Percentiles rank a stretch among this genome's conserved stretches.
These are phyloP conservation scores for Anthonomus grandis DNA, from an alignment of 1,140 invertebrate species.

Conservation along the genomic window DNA sequence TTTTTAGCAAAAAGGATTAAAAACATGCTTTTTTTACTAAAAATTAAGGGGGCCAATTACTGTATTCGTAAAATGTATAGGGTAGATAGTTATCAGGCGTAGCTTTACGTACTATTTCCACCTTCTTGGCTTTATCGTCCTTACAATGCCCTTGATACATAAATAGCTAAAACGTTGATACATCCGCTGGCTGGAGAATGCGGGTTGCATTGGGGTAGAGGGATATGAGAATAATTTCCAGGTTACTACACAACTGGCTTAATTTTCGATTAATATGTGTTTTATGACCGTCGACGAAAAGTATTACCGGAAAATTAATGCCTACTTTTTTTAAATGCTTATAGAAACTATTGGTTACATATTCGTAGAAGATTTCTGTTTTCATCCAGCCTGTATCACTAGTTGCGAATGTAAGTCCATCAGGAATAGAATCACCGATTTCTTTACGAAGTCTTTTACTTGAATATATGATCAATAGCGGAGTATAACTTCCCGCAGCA, in stretches of 20 bases:
- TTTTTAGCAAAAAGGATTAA: no score
- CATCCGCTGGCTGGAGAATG: constrained; percentile 46
- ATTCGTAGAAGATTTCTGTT: constrained; percentile 41
- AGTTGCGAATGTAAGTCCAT: constrained; percentile 13
- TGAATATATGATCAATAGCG: constrained; percentile 40
- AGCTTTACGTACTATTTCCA: no score
- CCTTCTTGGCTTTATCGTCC: no score
- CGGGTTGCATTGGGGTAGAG: constrained; percentile 46
- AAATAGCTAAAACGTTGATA: no score
- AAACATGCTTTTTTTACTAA: no score
- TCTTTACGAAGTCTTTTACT: constrained; percentile 34
- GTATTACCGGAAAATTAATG: constrained; percentile 40
- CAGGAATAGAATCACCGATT: neutral
- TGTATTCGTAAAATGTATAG: no score
- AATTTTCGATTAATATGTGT: constrained; percentile 38
- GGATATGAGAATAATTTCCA: constrained; percentile 41
- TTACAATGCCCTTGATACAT: no score
- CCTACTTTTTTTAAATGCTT: constrained; percentile 33
- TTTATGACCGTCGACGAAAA: constrained; percentile 49
- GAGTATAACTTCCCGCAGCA: constrained; percentile 28
- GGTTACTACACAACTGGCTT: constrained; percentile 38
- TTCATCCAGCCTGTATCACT: constrained; percentile 46
- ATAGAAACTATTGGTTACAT: constrained; percentile 40
- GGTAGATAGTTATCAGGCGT: no score
- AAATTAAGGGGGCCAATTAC: no score